These are phyloP conservation scores for Phocides pigmalion DNA, from an alignment of 1,140 invertebrate species.

Conservation along the genomic window DNA sequence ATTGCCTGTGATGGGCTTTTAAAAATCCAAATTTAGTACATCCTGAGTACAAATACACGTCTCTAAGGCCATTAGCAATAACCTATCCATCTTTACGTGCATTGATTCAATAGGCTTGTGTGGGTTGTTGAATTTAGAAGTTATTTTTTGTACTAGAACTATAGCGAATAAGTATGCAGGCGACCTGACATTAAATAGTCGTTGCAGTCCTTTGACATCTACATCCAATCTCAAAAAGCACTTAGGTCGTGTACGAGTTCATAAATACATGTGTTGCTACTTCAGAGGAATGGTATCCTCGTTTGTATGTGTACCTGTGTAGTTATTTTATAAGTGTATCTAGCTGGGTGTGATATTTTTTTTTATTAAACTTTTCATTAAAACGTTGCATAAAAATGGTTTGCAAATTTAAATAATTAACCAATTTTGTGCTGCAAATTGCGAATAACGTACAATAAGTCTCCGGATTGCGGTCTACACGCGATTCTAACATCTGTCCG, in stretches of 20 bases:
- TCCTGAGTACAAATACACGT: background rate
- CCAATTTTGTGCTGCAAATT: background rate
- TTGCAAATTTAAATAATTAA: background rate
- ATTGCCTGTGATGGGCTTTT: slow-evolving; percentile 34
- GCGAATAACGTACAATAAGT: slow-evolving; percentile 14
- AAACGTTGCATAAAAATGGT: background rate
- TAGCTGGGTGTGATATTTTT: background rate
- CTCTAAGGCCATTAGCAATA: background rate
- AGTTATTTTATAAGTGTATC: no score
- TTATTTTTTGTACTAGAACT: no score
- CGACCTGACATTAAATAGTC: no score
- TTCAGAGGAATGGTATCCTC: no score
- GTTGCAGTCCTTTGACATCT: no score
- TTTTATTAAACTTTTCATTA: background rate
- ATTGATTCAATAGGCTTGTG: no score
- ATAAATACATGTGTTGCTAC: no score
- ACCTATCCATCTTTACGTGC: background rate
- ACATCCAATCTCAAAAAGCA: no score
- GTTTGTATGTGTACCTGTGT: no score
- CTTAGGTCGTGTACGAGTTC: no score
- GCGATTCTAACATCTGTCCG: slow-evolving; percentile 52
- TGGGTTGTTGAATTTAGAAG: no score
- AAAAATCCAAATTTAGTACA: slow-evolving; percentile 27
- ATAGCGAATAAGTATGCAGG: no score
- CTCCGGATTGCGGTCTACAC: slow-evolving; percentile 52